Evolutionary conservation across 35 echinoderm and acorn worm species (phyloP).

Genomic region (Heliocidaris tuberculata): DNA sequence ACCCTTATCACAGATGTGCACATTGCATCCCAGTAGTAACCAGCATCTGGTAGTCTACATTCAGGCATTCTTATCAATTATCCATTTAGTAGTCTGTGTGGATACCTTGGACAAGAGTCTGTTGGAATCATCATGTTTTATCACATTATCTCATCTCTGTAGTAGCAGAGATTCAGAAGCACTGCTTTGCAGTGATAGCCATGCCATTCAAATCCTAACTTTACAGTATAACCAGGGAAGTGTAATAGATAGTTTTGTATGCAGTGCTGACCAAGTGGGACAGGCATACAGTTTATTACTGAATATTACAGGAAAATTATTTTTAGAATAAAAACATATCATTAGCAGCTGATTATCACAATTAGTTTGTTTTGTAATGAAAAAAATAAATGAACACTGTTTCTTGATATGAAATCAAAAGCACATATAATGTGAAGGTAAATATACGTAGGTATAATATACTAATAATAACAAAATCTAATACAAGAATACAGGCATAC

Average conservation of each 20-base stretch:
- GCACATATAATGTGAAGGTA: too few relatives aligned
- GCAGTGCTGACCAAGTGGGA: neutral
- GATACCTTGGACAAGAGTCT: neutral
- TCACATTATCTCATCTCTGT: neutral
- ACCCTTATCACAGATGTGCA: neutral
- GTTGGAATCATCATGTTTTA: neutral
- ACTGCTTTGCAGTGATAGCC: neutral
- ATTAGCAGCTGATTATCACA: too few relatives aligned
- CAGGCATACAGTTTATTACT: neutral
- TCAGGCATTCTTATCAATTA: conserved; percentile 12
- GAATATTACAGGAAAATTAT: too few relatives aligned
- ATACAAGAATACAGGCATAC: too few relatives aligned
- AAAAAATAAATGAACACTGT: too few relatives aligned
- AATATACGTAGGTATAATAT: too few relatives aligned
- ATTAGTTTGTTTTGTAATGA: too few relatives aligned
- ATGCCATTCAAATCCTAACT: neutral
- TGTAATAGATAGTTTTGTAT: too few relatives aligned
- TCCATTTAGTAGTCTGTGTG: neutral
- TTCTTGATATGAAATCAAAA: too few relatives aligned
- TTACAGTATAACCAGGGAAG: too few relatives aligned
- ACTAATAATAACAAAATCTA: too few relatives aligned
- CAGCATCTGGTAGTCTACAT: neutral
- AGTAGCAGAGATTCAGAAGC: neutral
- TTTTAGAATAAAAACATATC: too few relatives aligned
- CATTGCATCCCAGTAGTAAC: neutral